Percentiles rank a stretch among this genome's conserved stretches.
These are phyloP conservation scores for Sylvilagus floridanus DNA, from an alignment of 2,797 vertebrate genomes.

Conservation along the genomic window DNA sequence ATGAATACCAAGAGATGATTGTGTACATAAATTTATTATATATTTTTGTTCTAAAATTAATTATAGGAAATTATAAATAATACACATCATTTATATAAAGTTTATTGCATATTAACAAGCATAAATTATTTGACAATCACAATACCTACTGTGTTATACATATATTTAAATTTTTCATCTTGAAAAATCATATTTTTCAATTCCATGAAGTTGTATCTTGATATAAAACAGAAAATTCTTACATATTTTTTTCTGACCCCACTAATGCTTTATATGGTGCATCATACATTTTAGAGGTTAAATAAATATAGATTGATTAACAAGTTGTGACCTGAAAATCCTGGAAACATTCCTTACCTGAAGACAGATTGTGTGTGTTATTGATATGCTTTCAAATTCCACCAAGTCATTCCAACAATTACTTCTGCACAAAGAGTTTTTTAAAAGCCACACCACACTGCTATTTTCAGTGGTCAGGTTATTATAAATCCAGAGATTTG, in stretches of 20 bases:
- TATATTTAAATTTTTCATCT: not conserved
- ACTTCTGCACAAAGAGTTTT: not conserved
- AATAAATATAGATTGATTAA: not conserved
- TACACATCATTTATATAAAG: not conserved
- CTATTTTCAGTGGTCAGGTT: not conserved
- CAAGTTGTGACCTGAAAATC: not conserved
- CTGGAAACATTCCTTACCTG: not conserved
- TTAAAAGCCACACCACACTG: not conserved
- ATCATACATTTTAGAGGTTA: not conserved
- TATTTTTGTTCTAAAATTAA: not conserved
- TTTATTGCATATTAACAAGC: not conserved
- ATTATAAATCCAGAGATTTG: slow-evolving; percentile 64
- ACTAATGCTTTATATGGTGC: not conserved
- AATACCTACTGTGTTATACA: not conserved
- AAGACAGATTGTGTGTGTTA: not conserved
- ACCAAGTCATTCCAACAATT: not conserved
- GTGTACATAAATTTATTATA: not conserved
- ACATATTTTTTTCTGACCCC: not conserved
- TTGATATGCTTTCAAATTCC: not conserved
- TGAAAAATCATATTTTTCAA: not conserved
- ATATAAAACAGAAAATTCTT: not conserved
- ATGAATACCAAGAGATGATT: no score
- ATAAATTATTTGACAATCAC: not conserved
- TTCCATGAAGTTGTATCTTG: not conserved
- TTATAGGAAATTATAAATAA: not conserved